A percentile compares a stretch with the other conserved stretches of the same genome.
These are phyloP conservation scores for Nothobranchius kuhntae DNA, from an alignment of 2,113 vertebrate genomes.

Conservation along the genomic window DNA sequence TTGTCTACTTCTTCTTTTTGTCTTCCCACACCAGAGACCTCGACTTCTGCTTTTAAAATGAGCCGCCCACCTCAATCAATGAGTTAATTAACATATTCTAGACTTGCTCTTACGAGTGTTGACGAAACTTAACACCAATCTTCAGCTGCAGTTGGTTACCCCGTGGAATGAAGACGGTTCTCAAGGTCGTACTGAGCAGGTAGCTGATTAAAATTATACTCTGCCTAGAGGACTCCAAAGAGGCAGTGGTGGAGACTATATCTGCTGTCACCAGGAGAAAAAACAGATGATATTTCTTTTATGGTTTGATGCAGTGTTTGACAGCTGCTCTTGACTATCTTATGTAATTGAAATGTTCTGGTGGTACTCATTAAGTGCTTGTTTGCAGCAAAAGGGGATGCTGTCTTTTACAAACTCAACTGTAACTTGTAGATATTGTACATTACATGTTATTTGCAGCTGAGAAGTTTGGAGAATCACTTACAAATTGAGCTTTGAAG, in stretches of 20 bases:
- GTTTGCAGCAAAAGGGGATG: constrained; percentile 29
- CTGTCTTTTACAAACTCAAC: constrained; percentile 37
- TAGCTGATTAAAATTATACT: constrained; percentile 67
- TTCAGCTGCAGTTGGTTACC: constrained; percentile 55
- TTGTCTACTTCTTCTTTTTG: constrained; percentile 29
- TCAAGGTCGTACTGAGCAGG: constrained; percentile 70
- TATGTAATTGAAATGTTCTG: constrained; percentile 29
- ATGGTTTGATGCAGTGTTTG: constrained; percentile 33
- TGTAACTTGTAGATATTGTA: constrained; percentile 32
- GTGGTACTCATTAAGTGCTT: constrained; percentile 30
- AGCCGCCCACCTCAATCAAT: constrained; percentile 76
- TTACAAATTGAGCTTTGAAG: constrained; percentile 54
- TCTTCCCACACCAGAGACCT: constrained; percentile 68
- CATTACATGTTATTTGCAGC: constrained; percentile 50
- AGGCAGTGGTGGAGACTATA: constrained; percentile 22
- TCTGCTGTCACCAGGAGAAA: constrained; percentile 33
- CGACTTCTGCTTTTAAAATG: constrained; percentile 70
- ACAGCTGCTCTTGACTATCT: constrained; percentile 22
- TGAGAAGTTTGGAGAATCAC: constrained; percentile 50
- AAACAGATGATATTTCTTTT: constrained; percentile 19
- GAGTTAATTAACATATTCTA: constrained; percentile 73
- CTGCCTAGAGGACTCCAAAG: constrained; percentile 50
- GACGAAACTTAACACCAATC: constrained; percentile 66
- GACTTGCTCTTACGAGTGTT: constrained; percentile 63
- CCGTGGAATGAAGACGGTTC: constrained; percentile 57